A percentile compares a stretch with the other conserved stretches of the same genome.
These are phyloP conservation scores for Pollenia angustigena DNA, from an alignment of 2,888 invertebrate species.

Conservation along the genomic window DNA sequence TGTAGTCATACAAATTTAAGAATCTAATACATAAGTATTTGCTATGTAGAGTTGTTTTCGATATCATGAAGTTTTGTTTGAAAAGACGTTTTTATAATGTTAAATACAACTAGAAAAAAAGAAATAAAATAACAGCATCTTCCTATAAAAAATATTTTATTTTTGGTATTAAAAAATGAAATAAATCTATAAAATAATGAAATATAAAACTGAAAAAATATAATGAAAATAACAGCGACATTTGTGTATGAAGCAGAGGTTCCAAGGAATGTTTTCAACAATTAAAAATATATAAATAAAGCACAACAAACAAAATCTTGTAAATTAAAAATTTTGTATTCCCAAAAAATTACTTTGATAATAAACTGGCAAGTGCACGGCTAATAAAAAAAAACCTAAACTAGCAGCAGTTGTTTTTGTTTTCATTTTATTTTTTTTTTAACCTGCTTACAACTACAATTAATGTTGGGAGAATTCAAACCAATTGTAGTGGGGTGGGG, in stretches of 20 bases:
- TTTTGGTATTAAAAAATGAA: slow-evolving; percentile 34
- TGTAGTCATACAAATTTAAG: slow-evolving; percentile 21
- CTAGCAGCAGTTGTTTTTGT: too few species aligned
- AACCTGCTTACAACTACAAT: too few species aligned
- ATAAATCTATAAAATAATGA: slow-evolving; percentile 55
- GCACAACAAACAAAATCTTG: too few species aligned
- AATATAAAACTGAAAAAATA: slow-evolving; percentile 50
- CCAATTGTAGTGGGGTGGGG: too few species aligned
- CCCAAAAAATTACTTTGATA: too few species aligned
- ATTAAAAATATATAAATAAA: not conserved
- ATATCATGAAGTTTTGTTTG: slow-evolving; percentile 14
- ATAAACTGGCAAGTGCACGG: too few species aligned
- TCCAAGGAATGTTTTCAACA: slow-evolving; percentile 6
- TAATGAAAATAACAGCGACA: slow-evolving; percentile 69
- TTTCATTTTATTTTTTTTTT: too few species aligned
- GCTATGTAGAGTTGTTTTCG: slow-evolving; percentile 9
- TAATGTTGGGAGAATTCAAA: too few species aligned
- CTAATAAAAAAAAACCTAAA: too few species aligned
- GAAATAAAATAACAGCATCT: slow-evolving; percentile 38
- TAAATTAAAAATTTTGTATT: too few species aligned
- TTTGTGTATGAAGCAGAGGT: slow-evolving; percentile 11
- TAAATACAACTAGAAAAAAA: not conserved
- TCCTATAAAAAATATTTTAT: slow-evolving; percentile 29
- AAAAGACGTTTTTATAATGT: slow-evolving; percentile 15
- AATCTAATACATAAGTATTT: slow-evolving; percentile 39